Evolutionary conservation across 2,888 invertebrate species (phyloP).

Genomic region (Cyclophora albipunctata): DNA sequence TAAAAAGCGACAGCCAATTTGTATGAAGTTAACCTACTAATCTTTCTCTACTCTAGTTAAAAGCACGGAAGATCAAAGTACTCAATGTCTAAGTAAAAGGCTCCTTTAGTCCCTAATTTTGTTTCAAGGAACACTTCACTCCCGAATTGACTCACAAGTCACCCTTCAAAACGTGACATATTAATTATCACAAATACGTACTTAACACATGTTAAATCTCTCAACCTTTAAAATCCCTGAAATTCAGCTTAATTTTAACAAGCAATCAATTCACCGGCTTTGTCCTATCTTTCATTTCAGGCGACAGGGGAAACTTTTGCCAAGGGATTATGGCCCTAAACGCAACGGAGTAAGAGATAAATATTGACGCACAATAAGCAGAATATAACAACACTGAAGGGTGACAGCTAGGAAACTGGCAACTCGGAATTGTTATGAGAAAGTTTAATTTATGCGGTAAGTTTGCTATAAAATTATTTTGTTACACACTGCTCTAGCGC

Average conservation of each 20-base stretch:
- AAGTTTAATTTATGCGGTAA: slow-evolving; percentile 57
- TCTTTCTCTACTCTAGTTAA: too few species aligned
- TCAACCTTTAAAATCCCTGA: slow-evolving; percentile 12
- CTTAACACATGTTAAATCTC: slow-evolving; percentile 6
- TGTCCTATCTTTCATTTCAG: slow-evolving; percentile 26
- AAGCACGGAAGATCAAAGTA: too few species aligned
- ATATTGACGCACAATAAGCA: slow-evolving; percentile 30
- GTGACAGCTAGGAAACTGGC: slow-evolving; percentile 47
- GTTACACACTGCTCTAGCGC: slow-evolving; percentile 27
- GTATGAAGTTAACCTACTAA: too few species aligned
- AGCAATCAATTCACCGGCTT: slow-evolving; percentile 37
- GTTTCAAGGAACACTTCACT: too few species aligned
- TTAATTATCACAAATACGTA: not conserved
- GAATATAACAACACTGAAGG: slow-evolving; percentile 37
- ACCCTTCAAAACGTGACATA: too few species aligned
- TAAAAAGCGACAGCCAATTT: too few species aligned
- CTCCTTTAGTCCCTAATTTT: too few species aligned
- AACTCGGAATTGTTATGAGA: slow-evolving; percentile 48
- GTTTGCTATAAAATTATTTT: slow-evolving; percentile 44
- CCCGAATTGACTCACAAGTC: too few species aligned
- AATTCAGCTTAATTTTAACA: slow-evolving; percentile 18
- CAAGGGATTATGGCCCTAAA: slow-evolving; percentile 26
- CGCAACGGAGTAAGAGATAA: slow-evolving; percentile 23
- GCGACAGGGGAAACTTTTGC: slow-evolving; percentile 20
- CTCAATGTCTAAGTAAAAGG: too few species aligned